Base-by-base conservation (phyloP, 1,140 invertebrate genomes). In the Lepidurus couesii region DNA sequence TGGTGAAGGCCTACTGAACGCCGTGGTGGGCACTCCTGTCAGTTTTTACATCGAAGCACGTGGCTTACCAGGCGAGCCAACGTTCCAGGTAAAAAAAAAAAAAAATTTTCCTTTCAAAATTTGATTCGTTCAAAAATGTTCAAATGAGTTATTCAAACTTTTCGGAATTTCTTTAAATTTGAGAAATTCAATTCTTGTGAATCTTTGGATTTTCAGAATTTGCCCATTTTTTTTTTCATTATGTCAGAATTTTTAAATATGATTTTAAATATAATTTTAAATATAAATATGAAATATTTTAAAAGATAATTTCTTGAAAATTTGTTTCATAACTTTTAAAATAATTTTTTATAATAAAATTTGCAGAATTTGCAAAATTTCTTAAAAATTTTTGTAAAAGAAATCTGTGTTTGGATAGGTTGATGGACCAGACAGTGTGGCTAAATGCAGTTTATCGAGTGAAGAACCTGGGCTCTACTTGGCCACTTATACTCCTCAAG, bases 371-470 rank as follows among this genome's bases (percentile, higher is more conserved):
- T 73, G 65, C 4, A 7, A 73, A 73, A 8, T 26, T 73, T 21
- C 26, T 73, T 7, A 7, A 0, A 8, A 21, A 26, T 9, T 26
- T 7, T 0, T 21, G 0, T 73, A 21, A 26, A 26, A 11, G 21
- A 75, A 34, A 13, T 34, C 42, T 42, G 74, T 75, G 74, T 75
- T 43, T 16, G 34, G 4, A 45, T 73, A 86, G 82, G 87, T 92
- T 78, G 87, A 90, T 81, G 90, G 91, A 8, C 91, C 91, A 11
- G 90, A 91, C 79, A 90, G 89, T 80, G 88, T 90, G 79, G 89
- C 88, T 43, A 90, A 87, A 86, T 86, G 88, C 84, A 83, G 86
- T 83, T 74, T 85, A 81, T 87, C 84, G 84, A 86, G 84, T 53
- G 87, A 89, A 83, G 86, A 86, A 13, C 85, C 87, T 80, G 89